phyloP scores from a whole-genome alignment of 92 coral and sea anemone genomes.

The Diadumene lineata region DNA sequence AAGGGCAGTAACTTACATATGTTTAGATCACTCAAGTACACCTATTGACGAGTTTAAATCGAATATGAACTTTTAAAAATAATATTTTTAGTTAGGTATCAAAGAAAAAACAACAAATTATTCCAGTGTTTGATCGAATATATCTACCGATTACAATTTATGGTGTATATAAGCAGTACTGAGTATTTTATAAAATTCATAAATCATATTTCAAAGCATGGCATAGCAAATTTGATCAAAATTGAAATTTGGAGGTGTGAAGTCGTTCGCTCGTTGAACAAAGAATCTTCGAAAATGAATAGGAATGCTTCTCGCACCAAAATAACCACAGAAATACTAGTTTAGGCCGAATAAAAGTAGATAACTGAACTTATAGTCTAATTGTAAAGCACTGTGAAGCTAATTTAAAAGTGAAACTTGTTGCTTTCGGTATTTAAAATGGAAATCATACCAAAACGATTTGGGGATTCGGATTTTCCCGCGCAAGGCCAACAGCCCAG shows the following conservation, averaged over 20 bases:
- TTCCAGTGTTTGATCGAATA: too few relatives aligned
- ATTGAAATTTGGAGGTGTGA: neutral
- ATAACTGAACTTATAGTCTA: neutral
- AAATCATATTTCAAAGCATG: neutral
- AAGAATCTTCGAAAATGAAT: neutral
- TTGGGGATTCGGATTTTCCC: constrained; percentile 12
- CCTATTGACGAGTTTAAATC: too few relatives aligned
- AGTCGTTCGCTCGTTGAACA: neutral
- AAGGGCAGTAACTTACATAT: too few relatives aligned
- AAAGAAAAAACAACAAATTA: too few relatives aligned
- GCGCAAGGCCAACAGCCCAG: neutral
- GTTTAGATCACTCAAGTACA: too few relatives aligned
- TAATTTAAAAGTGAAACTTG: neutral
- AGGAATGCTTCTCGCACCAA: neutral
- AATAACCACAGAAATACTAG: neutral
- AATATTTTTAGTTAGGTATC: too few relatives aligned
- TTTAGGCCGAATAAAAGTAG: neutral
- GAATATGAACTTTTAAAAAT: too few relatives aligned
- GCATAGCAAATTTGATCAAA: neutral
- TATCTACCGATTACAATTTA: too few relatives aligned
- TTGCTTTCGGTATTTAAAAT: constrained; percentile 10
- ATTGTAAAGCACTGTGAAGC: neutral
- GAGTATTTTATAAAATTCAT: too few relatives aligned
- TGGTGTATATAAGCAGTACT: too few relatives aligned
- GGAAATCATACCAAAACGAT: neutral